Base-by-base conservation (phyloP, 2,113 vertebrate species). In the Physeter macrocephalus region DNA sequence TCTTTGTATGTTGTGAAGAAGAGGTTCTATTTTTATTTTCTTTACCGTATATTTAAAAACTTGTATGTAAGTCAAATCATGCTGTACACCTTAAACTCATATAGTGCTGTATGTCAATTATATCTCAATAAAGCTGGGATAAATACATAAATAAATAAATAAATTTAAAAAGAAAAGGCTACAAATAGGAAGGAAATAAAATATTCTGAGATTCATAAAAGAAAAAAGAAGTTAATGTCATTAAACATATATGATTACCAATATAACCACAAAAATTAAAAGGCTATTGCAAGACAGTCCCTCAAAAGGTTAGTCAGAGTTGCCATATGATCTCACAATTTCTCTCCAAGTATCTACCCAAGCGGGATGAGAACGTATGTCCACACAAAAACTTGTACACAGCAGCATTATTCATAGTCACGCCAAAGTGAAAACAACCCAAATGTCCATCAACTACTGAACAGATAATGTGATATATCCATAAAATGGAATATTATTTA, bases 1-100 rank as follows among this genome's bases (percentile, higher is more conserved):
- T 59, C 57, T 92, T 78, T 83, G 82, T 52, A 62, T 64, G 67
- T 69, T 95, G 43, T 81, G 15, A 94, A 94, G n/a, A 93, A 95
- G 74, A 34, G n/a, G 25, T 57, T 82, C 74, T 96, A 57, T 59
- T 71, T 94, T 93, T 67, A 87, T 87, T 77, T 36, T 54, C 57
- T 87, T 85, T 62, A 84, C 39, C 27, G 29, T 80, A 78, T 88
- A 57, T 66, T 81, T 14, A 86, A 92, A 88, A 52, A n/a, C 18
- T 34, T 49, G 5, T 77, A 52, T 34, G 18, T n/a, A 34, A 77
- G 29, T 77, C 46, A 52, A 52, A 52, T 52, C 74, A n/a, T n/a
- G 31, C 31, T 77, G 18, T 20, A 21, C 10, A 52, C 31, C 49
- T 77, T 52, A 52, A 77, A n/a, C 9, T 77, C 31, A 77, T 52